Base-by-base conservation (phyloP, 1,140 invertebrate species). In the Parapsyche elsis region DNA sequence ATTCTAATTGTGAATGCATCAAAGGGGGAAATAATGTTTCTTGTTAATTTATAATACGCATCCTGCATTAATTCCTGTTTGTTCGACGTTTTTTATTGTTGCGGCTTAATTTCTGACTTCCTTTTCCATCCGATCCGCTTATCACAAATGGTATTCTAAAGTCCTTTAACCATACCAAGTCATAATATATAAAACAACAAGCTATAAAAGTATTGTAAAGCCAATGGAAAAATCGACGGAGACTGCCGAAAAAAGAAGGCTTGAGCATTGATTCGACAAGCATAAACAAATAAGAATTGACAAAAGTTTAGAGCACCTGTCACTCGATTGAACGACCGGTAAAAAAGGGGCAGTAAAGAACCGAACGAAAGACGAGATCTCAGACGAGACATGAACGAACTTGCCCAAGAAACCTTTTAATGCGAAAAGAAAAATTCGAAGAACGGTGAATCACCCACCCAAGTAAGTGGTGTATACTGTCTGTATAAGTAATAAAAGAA, bases 41-140 rank as follows among this genome's bases (percentile, higher is more conserved):
- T 67, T 23, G 24, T 67, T 67, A 67, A 67, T 26, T 67, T 12
- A 67, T 30, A 7, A n/a, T 19, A 12, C 24, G 14, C 23, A 67
- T 67, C 19, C 64, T 67, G 9, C 21, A 61, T 67, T 23, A 67
- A 67, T 24, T 67, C 19, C 64, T 12, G 64, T 67, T 23, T 23
- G 64, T 24, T 23, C 59, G 21, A 24, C 21, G 64, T 23, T 67
- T 26, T 67, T 67, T 26, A 14, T 73, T 21, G 16, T 73, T 73
- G 44, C 45, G 71, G 16, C 71, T 46, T 73, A 46, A 73, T 46
- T 73, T 73, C 71, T 16, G 30, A 73, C 71, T 73, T 73, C 71
- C 71, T 73, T 73, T 49, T 30, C 30, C 53, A 10, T 1, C 1
- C 53, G 14, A 10, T 57, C 53, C 53, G 53, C 14, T 21, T 4